Evolutionary conservation across 2,113 vertebrate species (phyloP).

Genomic region (Gavia stellata): DNA sequence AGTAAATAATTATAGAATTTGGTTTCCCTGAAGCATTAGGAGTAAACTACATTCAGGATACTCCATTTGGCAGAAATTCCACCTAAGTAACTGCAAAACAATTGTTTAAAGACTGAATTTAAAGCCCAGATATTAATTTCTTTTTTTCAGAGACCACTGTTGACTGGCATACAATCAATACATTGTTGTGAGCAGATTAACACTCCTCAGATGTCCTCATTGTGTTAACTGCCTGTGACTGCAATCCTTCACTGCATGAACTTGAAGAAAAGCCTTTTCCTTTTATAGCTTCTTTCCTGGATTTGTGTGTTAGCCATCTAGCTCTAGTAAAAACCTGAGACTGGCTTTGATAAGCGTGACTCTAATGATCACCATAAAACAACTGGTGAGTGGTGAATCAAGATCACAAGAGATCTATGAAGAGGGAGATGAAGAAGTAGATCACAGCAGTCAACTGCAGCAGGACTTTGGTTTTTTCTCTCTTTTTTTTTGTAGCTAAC

Average conservation of each 20-base stretch:
- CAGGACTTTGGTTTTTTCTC: too few species aligned
- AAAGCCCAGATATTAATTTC: not conserved
- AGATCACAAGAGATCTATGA: not conserved
- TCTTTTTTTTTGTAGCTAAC: not conserved
- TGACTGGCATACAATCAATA: not conserved
- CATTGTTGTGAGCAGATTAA: not conserved
- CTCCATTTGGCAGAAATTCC: not conserved
- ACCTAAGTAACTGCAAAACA: not conserved
- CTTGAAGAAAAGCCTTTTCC: not conserved
- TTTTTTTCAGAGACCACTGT: not conserved
- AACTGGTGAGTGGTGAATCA: not conserved
- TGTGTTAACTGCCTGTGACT: not conserved
- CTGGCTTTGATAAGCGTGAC: not conserved
- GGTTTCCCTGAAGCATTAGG: not conserved
- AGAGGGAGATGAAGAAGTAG: not conserved
- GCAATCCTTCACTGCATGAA: not conserved
- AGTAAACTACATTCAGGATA: not conserved
- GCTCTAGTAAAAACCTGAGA: not conserved
- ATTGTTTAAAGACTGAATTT: not conserved
- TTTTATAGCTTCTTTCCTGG: not conserved
- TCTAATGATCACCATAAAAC: not conserved
- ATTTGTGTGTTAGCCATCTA: not conserved
- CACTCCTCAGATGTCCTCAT: not conserved
- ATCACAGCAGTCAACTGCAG: not conserved
- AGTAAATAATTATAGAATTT: not conserved